phyloP scores from a whole-genome alignment of 2,113 vertebrate species.

The Scomber japonicus region DNA sequence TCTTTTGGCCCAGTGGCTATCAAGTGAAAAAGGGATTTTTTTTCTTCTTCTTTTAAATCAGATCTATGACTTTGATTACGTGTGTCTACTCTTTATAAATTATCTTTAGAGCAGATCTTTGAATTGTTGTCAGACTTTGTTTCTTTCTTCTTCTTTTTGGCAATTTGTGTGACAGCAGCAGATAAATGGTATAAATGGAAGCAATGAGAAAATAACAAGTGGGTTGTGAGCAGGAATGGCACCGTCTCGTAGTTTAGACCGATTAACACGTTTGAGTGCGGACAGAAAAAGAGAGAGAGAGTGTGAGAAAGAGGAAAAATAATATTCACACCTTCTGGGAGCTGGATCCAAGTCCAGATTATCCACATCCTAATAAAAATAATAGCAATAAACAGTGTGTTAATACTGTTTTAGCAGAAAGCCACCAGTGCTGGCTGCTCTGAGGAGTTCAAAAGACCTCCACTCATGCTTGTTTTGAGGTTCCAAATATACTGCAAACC shows the following conservation, averaged over 20 bases:
- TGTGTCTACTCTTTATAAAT: slow-evolving; percentile 4
- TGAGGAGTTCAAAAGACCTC: slow-evolving; percentile 11
- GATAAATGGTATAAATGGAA: slow-evolving; percentile 39
- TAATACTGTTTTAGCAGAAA: slow-evolving; percentile 35
- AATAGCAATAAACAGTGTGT: slow-evolving; percentile 7
- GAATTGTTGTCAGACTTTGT: slow-evolving; percentile 41
- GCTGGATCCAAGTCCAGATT: slow-evolving; percentile 40
- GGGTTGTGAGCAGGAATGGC: slow-evolving; percentile 33
- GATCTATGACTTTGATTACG: slow-evolving; percentile 24
- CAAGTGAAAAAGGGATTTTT: slow-evolving; percentile 16
- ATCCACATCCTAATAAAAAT: slow-evolving; percentile 14
- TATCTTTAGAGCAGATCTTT: slow-evolving; percentile 13
- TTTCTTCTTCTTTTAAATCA: slow-evolving; percentile 30
- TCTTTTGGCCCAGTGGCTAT: slow-evolving; percentile 51
- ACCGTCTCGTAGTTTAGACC: slow-evolving; percentile 20
- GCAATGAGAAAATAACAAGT: slow-evolving; percentile 25
- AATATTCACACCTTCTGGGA: slow-evolving; percentile 52
- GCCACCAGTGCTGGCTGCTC: slow-evolving; percentile 6
- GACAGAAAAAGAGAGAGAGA: background rate
- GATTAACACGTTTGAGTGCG: slow-evolving; percentile 8
- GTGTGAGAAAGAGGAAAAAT: slow-evolving; percentile 6
- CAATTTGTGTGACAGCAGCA: slow-evolving; percentile 62
- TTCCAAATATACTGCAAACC: slow-evolving; percentile 38
- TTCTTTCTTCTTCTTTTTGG: slow-evolving; percentile 47
- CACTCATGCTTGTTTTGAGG: slow-evolving; percentile 8